These are phyloP conservation scores for Hemibagrus wyckioides DNA, from an alignment of 2,113 vertebrate genomes.

Conservation along the genomic window DNA sequence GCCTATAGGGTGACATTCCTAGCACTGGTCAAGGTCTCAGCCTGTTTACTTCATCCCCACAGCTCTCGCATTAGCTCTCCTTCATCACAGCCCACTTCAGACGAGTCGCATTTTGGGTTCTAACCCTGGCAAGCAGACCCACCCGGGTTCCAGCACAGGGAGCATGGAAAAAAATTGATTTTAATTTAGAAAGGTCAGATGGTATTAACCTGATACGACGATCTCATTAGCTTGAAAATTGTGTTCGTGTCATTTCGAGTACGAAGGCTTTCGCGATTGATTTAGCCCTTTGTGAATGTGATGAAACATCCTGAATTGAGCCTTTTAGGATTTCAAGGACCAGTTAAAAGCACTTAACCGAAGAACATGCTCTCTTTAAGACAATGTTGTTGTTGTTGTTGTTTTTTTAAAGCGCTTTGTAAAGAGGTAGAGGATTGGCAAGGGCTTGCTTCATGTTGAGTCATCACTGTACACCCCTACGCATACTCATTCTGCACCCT, in stretches of 20 bases:
- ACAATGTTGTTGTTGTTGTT: too few relatives aligned
- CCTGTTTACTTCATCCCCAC: not conserved
- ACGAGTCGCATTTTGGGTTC: not conserved
- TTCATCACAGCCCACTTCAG: not conserved
- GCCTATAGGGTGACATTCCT: not conserved
- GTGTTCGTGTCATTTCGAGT: not conserved
- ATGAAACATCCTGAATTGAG: not conserved
- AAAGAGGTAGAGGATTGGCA: not conserved
- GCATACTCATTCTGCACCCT: constrained; percentile 9
- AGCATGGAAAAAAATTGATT: not conserved
- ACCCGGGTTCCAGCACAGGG: not conserved
- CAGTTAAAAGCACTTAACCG: not conserved
- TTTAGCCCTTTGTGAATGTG: not conserved
- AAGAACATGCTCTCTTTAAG: not conserved
- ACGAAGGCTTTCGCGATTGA: not conserved
- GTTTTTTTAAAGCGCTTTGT: not conserved
- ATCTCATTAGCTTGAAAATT: not conserved
- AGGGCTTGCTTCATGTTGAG: constrained; percentile 17
- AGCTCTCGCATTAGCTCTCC: not conserved
- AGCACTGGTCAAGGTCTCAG: not conserved
- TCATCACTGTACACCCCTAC: constrained; percentile 25
- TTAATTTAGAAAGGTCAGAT: not conserved
- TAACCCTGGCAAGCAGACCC: not conserved
- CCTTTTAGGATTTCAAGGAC: constrained; percentile 4
- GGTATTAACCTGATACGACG: not conserved